phyloP scores from a whole-genome alignment of 2,888 invertebrate species.

The Aphrophora alni region DNA sequence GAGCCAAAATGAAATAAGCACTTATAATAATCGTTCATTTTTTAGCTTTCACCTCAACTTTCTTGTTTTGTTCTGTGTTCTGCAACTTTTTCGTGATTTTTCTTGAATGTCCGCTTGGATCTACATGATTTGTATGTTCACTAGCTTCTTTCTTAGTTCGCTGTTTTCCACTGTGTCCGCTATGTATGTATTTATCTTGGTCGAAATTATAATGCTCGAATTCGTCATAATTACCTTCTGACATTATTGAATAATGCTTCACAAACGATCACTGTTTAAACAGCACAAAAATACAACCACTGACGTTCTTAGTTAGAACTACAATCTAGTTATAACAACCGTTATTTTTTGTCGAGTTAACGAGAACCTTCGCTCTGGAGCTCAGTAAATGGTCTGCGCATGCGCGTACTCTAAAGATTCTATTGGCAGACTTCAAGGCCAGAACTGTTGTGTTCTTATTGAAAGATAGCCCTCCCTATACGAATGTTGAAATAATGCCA shows the following conservation, averaged over 20 bases:
- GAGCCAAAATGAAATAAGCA: not conserved
- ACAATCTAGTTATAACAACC: not conserved
- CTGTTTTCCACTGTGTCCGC: conserved; percentile 89
- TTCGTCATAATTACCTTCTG: conserved; percentile 84
- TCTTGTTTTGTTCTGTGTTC: conserved; percentile 84
- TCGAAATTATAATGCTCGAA: conserved; percentile 96
- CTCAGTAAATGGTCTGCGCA: conserved; percentile 31
- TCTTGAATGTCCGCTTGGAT: conserved; percentile 91
- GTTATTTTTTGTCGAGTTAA: not conserved
- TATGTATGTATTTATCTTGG: conserved; percentile 87
- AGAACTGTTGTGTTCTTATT: not conserved
- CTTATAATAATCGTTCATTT: not conserved
- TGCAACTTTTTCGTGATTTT: conserved; percentile 86
- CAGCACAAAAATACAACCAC: not conserved
- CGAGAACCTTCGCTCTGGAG: not conserved
- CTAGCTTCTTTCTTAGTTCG: conserved; percentile 87
- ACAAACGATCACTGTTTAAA: not conserved
- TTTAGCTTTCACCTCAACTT: conserved; percentile 55
- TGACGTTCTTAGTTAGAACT: not conserved
- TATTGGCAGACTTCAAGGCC: not conserved
- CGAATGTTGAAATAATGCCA: not conserved
- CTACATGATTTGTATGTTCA: conserved; percentile 89
- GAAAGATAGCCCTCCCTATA: not conserved
- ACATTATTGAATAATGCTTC: conserved; percentile 62
- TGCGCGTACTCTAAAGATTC: conserved; percentile 24